A percentile compares a stretch with the other conserved stretches of the same genome.
These are phyloP conservation scores for Nematostella vectensis DNA, from an alignment of 92 coral and sea anemone species.

Conservation along the genomic window DNA sequence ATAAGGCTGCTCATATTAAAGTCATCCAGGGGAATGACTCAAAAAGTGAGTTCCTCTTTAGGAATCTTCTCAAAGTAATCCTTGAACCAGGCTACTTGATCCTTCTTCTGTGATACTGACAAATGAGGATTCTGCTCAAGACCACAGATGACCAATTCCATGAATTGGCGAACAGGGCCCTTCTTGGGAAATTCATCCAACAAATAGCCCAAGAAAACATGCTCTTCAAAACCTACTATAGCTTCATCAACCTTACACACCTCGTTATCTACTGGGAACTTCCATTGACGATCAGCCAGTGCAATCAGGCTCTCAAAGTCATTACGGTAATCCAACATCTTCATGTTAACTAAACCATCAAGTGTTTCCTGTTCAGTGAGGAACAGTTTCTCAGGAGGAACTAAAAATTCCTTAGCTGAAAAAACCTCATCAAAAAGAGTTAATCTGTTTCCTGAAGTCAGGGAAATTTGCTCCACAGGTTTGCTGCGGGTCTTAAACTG, in stretches of 20 bases:
- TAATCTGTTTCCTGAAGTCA: slow-evolving; percentile 38
- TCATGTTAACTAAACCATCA: slow-evolving; percentile 20
- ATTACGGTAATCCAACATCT: slow-evolving; percentile 43
- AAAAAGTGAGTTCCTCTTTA: slow-evolving; percentile 69
- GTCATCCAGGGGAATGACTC: too few relatives aligned
- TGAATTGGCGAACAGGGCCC: slow-evolving; percentile 87
- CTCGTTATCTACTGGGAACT: slow-evolving; percentile 89
- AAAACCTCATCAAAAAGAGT: slow-evolving; percentile 43
- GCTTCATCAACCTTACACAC: slow-evolving; percentile 70
- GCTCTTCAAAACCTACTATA: slow-evolving; percentile 84
- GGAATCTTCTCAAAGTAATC: slow-evolving; percentile 70
- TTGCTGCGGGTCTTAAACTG: slow-evolving; percentile 17
- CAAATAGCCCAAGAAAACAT: slow-evolving; percentile 77
- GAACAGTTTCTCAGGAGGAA: slow-evolving; percentile 10
- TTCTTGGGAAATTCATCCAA: slow-evolving; percentile 75
- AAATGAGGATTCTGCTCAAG: slow-evolving; percentile 87
- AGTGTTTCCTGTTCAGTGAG: slow-evolving; percentile 25
- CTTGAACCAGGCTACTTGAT: slow-evolving; percentile 79
- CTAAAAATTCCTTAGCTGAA: slow-evolving; percentile 4
- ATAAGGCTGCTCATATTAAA: too few relatives aligned
- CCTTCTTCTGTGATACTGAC: slow-evolving; percentile 60
- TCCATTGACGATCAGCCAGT: slow-evolving; percentile 72
- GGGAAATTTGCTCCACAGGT: slow-evolving; percentile 7
- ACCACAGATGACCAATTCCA: slow-evolving; percentile 92
- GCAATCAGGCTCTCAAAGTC: slow-evolving; percentile 71